Evolutionary conservation across 2,113 vertebrate genomes (phyloP).

Genomic region (Hypomesus transpacificus): DNA sequence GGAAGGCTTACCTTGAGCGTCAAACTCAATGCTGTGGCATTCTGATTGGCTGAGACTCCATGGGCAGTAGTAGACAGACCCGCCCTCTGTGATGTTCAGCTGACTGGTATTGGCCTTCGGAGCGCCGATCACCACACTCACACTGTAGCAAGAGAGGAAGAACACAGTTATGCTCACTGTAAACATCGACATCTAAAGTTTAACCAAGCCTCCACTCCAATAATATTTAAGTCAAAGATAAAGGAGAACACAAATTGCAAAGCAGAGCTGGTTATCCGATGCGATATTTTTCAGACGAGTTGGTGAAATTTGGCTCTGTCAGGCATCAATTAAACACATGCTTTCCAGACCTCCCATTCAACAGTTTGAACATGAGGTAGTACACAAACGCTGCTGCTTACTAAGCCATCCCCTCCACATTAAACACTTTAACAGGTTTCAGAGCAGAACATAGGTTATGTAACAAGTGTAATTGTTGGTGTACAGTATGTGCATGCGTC

Average conservation of each 20-base stretch:
- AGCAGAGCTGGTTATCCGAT: background rate
- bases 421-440: conserved; percentile 54
- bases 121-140: conserved; percentile 84
- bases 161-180: conserved; percentile 24
- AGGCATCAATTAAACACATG: conserved; percentile 41
- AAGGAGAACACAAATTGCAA: background rate
- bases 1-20: conserved; percentile 72
- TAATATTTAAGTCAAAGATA: background rate
- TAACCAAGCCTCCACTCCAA: background rate
- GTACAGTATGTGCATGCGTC: conserved; percentile 27
- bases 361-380: conserved; percentile 30
- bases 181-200: conserved; percentile 2
- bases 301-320: conserved; percentile 20
- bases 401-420: conserved; percentile 19
- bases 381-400: conserved; percentile 22
- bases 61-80: conserved; percentile 86
- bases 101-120: conserved; percentile 85
- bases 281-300: background rate
- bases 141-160: conserved; percentile 59
- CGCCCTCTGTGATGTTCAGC: conserved; percentile 75
- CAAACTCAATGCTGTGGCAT: conserved; percentile 76
- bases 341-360: conserved; percentile 43
- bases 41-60: conserved; percentile 69
- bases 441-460: conserved; percentile 39
- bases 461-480: conserved; percentile 17